phyloP scores from a whole-genome alignment of 2,888 invertebrate genomes.

The Tetheella fluctuosa region DNA sequence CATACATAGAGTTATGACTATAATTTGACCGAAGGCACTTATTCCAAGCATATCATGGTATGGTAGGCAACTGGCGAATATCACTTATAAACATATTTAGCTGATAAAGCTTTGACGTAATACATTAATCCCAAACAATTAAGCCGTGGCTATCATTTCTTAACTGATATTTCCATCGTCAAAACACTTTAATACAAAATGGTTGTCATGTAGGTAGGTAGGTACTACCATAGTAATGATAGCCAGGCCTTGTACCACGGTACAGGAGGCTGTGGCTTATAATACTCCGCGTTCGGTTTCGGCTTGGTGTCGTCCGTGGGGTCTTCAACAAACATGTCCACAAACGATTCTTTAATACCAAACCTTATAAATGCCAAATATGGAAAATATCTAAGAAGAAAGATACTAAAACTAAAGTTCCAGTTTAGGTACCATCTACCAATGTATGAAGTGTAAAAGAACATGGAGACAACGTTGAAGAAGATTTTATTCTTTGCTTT shows the following conservation, averaged over 20 bases:
- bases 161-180: neutral
- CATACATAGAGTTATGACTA: no score
- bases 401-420: slow-evolving; percentile 83
- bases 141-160: neutral
- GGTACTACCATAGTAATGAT: slow-evolving; percentile 51
- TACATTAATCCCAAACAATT: neutral
- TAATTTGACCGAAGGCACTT: no score
- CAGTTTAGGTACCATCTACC: slow-evolving; percentile 86
- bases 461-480: slow-evolving; percentile 36
- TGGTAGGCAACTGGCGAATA: neutral
- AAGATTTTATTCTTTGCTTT: slow-evolving; percentile 58
- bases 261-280: slow-evolving; percentile 39
- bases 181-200: no score
- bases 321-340: slow-evolving; percentile 82
- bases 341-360: slow-evolving; percentile 85
- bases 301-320: slow-evolving; percentile 60
- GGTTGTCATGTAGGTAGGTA: neutral
- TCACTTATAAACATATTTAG: neutral
- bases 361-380: slow-evolving; percentile 87
- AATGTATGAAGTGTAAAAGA: slow-evolving; percentile 70
- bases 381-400: slow-evolving; percentile 87
- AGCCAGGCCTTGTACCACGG: slow-evolving; percentile 55
- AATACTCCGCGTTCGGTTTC: slow-evolving; percentile 64
- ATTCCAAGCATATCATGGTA: no score
- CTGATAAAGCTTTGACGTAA: neutral